Evolutionary conservation across 2,888 invertebrate species (phyloP).

Genomic region (Leucoma salicis): DNA sequence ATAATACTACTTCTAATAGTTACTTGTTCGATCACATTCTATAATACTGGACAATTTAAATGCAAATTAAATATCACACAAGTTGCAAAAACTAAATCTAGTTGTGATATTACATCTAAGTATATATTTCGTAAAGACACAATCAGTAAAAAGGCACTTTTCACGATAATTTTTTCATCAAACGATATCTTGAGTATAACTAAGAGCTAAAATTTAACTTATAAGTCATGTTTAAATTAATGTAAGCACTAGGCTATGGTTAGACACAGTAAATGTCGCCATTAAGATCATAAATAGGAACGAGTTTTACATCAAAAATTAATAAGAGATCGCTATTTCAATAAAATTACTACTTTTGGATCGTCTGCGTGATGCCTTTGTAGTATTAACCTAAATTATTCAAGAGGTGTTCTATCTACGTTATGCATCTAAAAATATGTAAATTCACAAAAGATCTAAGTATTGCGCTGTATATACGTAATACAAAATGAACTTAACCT

Average conservation of each 20-base stretch:
- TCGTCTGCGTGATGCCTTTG: too few species aligned
- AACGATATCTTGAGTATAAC: background rate
- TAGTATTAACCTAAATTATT: background rate
- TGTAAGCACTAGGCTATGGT: background rate
- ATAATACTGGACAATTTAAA: slow-evolving; percentile 62
- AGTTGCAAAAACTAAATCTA: slow-evolving; percentile 15
- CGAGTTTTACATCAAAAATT: slow-evolving; percentile 6
- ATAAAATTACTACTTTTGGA: background rate
- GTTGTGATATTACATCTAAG: slow-evolving; percentile 11
- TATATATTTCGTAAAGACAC: slow-evolving; percentile 33
- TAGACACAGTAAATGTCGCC: background rate
- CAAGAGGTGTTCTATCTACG: background rate
- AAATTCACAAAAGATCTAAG: too few species aligned
- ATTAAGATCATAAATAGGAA: slow-evolving; percentile 10
- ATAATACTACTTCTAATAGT: slow-evolving; percentile 1
- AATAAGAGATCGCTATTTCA: background rate
- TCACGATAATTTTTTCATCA: slow-evolving; percentile 13
- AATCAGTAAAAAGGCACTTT: slow-evolving; percentile 36
- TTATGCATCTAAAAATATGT: background rate
- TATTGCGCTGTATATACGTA: background rate
- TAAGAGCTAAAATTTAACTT: background rate
- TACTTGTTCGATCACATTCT: slow-evolving; percentile 40
- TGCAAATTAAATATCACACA: slow-evolving; percentile 54
- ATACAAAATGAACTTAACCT: background rate
- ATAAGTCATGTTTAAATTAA: background rate